Base-by-base conservation (phyloP, 2,797 vertebrate species). In the Leptoclinus maculatus region DNA sequence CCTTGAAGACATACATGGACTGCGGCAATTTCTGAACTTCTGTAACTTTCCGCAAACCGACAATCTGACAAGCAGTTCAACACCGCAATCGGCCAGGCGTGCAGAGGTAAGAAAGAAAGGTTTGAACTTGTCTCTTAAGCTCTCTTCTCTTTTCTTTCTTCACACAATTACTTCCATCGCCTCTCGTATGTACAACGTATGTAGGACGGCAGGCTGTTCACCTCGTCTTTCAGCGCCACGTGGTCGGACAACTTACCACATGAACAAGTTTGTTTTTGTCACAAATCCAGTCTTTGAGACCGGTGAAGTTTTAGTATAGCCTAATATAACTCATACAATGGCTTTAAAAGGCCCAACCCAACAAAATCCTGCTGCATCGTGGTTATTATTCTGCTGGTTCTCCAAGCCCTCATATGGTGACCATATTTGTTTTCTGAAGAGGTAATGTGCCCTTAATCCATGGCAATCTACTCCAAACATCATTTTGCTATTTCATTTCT, bases 341-440 rank as follows among this genome's bases (percentile, higher is more conserved):
- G 14, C 39, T 43, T 70, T 39, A 49, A n/a, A 58, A 36, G 0
- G 41, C 39, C 39, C 1, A 12, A 43, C 63, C 14, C 29, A 65
- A 21, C 13, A 49, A 47, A 47, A 25, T 3, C 14, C 43, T 21
- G 23, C 27, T 57, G 13, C 25, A n/a, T 9, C 23, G 17, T 58
- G 12, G 1, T 60, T 74, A 56, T 51, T 66, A 71, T 43, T 51
- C 39, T 29, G 39, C 53, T 41, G 57, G 27, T 57, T 71, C 78
- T 53, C 51, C 21, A 58, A 21, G 13, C 67, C n/a, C 12, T 74
- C 65, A n/a, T 62, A 34, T 32, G 25, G 64, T n/a, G 62, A 27
- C 62, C 47, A 53, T 69, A 60, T 83, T 80, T 70, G 41, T 53
- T 80, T 78, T 66, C 75, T 72, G 51, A 74, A 72, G 36, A 68